Conservation (phyloP, 1,140 invertebrate species). For the Brachionus koreanus region DNA sequence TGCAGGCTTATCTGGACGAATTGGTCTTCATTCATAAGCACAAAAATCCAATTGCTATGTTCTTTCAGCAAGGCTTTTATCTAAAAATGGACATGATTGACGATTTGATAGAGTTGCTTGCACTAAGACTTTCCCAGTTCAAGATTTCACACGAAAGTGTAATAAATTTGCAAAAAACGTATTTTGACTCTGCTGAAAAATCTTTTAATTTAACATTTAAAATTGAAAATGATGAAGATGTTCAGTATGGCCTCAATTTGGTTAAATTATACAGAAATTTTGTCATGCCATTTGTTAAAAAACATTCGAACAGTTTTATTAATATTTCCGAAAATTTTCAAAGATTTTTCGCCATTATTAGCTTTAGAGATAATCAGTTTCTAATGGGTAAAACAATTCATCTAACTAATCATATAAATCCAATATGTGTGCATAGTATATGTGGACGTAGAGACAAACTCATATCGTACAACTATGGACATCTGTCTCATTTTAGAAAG, state of each 20-base stretch:
- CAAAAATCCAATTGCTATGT: background rate
- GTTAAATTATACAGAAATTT: background rate
- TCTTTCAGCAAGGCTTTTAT: slow-evolving; percentile 24
- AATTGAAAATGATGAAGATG: background rate
- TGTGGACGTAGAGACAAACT: slow-evolving; percentile 8
- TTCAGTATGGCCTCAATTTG: background rate
- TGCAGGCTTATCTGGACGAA: slow-evolving; percentile 6
- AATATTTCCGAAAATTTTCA: slow-evolving; percentile 8
- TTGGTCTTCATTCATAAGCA: background rate
- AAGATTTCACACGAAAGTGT: background rate
- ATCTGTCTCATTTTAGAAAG: background rate
- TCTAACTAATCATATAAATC: background rate
- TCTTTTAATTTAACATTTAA: slow-evolving; percentile 31
- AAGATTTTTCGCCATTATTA: background rate
- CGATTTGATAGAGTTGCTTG: background rate
- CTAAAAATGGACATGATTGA: slow-evolving; percentile 3
- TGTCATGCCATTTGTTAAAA: background rate
- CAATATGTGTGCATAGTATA: background rate
- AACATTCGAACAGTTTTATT: background rate
- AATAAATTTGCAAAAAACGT: background rate
- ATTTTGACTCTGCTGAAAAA: background rate
- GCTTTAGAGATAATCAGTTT: background rate
- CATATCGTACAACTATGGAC: background rate
- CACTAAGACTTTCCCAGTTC: background rate
- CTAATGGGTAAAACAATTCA: slow-evolving; percentile 31